Base-by-base conservation (phyloP, 2,113 vertebrate species). In the Oreochromis tanganicae region DNA sequence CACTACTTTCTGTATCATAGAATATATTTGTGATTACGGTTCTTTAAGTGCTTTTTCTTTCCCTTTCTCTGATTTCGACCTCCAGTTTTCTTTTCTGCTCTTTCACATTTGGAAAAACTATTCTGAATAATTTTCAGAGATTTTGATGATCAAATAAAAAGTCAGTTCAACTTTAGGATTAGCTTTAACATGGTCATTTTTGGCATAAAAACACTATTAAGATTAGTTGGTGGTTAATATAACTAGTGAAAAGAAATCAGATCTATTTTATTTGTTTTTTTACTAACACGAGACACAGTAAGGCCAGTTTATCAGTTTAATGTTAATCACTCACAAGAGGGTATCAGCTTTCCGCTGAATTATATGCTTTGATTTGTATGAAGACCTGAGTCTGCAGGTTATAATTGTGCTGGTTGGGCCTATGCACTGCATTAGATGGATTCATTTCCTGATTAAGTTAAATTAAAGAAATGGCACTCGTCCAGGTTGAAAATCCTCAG, bases 401-500 rank as follows among this genome's bases (percentile, higher is more conserved):
- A 21, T 82, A 89, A 88, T 84, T 57, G 38, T 54, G 36, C 38
- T 36, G 21, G 41, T 84, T 55, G 29, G 90, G 34, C 59, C 57
- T 57, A 17, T 87, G 57, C 55, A 71, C 73, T 48, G 71, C 52
- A 86, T 82, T 17, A 85, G 32, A 86, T 88, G 50, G 85, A 88
- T 84, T 81, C 19, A 46, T 87, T 92, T 85, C 50, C 17, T 46
- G 36, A 71, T 89, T 86, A 80, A 82, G 78, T 80, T 48, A 10
- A 81, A 90, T 86, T 83, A 86, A 86, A 21, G 73, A 84, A 82
- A 82, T 87, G 81, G 84, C 85, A 50, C 24, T 10, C 52, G 48
- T 91, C 86, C 88, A 87, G 46, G 38, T 14, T 55, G 84, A 88
- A 73, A 59, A 80, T 57, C 52, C 46, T 82, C 36, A 54, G 7